phyloP scores from a whole-genome alignment of 92 coral and sea anemone genomes.

The Muricea muricata region DNA sequence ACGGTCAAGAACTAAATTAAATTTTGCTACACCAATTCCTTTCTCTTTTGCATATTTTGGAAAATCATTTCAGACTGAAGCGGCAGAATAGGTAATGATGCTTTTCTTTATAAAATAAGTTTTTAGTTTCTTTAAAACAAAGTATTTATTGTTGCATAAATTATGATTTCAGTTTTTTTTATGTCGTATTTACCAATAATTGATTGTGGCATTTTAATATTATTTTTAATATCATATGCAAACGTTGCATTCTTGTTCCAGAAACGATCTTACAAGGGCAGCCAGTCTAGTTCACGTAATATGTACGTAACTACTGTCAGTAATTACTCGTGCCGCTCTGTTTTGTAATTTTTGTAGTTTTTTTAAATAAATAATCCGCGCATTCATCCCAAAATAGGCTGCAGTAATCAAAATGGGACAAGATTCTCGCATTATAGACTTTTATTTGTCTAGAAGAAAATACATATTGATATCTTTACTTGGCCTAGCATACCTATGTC shows the following conservation, averaged over 20 bases:
- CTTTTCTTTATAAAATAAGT: not conserved
- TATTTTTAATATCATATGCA: not conserved
- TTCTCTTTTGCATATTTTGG: not conserved
- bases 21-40: not conserved
- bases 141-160: not conserved
- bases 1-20: too few species aligned
- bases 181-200: not conserved
- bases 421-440: not conserved
- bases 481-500: constrained; percentile 13
- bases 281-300: not conserved
- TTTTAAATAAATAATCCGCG: not conserved
- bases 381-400: constrained; percentile 21
- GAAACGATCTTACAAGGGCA: not conserved
- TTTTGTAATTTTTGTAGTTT: constrained; percentile 27
- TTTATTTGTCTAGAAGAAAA: not conserved
- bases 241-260: not conserved
- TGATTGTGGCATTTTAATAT: not conserved
- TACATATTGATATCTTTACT: not conserved
- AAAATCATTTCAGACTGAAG: not conserved
- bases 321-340: constrained; percentile 4
- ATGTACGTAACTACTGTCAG: not conserved
- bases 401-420: constrained; percentile 16
- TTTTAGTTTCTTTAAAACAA: not conserved
- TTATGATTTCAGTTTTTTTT: not conserved
- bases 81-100: not conserved